Conservation (phyloP, 2,113 vertebrate species). For the Micromys minutus region DNA sequence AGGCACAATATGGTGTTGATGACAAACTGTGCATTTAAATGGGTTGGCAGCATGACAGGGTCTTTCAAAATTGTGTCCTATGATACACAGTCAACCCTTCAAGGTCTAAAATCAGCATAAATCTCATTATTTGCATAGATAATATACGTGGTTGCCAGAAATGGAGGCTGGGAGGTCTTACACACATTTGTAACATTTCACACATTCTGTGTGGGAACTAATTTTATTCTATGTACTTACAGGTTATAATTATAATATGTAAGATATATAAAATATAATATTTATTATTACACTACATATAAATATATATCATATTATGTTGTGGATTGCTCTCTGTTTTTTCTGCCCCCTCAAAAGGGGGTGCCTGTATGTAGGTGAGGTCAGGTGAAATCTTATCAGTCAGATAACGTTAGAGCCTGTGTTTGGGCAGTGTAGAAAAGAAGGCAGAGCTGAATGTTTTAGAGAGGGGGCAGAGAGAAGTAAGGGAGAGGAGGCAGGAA, state of each 20-base stretch:
- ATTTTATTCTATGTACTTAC: neutral
- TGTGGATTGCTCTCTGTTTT: no score
- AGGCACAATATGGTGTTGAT: neutral
- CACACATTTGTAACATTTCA: slow-evolving; percentile 16
- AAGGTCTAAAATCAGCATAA: neutral
- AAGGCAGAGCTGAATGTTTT: no score
- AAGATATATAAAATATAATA: no score
- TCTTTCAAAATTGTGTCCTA: neutral
- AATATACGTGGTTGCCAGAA: neutral
- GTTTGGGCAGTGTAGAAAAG: no score
- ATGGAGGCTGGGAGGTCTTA: neutral
- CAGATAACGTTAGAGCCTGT: no score
- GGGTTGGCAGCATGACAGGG: neutral
- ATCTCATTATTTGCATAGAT: neutral
- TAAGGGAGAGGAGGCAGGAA: no score
- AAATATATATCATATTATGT: no score
- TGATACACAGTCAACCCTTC: neutral
- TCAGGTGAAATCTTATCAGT: no score
- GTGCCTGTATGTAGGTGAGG: no score
- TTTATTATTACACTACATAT: no score
- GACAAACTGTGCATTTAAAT: neutral
- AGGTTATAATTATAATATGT: neutral
- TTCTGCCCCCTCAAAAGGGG: no score
- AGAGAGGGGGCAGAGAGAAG: no score
- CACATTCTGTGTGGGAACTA: neutral